Evolutionary conservation across 53 echinoderm and acorn worm species (phyloP).

Genomic region (Actinopyga echinites): DNA sequence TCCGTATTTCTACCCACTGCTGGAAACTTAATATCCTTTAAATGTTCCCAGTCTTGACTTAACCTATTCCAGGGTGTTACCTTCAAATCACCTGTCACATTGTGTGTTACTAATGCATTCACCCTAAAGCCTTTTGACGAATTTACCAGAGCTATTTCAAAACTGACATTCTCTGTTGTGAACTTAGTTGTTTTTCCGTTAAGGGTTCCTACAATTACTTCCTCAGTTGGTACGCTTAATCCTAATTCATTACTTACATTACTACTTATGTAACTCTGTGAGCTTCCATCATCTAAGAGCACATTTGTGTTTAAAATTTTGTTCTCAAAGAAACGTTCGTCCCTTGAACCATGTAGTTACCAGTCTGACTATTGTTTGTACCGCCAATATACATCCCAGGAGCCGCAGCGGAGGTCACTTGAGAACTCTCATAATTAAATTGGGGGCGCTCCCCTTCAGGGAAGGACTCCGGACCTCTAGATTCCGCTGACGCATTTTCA

Average conservation of each 20-base stretch:
- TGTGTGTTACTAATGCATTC: conserved; percentile 16
- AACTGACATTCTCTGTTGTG: conserved; percentile 27
- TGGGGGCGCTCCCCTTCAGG: background rate
- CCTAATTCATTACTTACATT: conserved; percentile 30
- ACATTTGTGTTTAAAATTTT: conserved; percentile 35
- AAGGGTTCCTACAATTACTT: conserved; percentile 29
- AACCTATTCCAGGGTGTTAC: background rate
- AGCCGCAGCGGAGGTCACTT: background rate
- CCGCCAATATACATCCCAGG: background rate
- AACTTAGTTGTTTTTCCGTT: conserved; percentile 30
- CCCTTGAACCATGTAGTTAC: conserved; percentile 39
- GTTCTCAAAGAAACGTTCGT: conserved; percentile 14
- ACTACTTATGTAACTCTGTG: conserved; percentile 55
- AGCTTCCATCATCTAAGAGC: conserved; percentile 43
- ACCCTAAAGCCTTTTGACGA: background rate
- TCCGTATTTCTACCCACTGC: background rate
- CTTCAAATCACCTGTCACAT: background rate
- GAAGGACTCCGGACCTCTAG: background rate
- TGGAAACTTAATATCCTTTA: conserved; percentile 3
- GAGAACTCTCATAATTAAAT: background rate
- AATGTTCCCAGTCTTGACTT: conserved; percentile 3
- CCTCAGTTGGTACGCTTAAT: conserved; percentile 15
- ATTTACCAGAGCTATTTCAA: conserved; percentile 6
- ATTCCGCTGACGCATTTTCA: background rate
- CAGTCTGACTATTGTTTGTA: background rate